Conservation (phyloP, 2,888 invertebrate species). For the Atrina japonica region DNA sequence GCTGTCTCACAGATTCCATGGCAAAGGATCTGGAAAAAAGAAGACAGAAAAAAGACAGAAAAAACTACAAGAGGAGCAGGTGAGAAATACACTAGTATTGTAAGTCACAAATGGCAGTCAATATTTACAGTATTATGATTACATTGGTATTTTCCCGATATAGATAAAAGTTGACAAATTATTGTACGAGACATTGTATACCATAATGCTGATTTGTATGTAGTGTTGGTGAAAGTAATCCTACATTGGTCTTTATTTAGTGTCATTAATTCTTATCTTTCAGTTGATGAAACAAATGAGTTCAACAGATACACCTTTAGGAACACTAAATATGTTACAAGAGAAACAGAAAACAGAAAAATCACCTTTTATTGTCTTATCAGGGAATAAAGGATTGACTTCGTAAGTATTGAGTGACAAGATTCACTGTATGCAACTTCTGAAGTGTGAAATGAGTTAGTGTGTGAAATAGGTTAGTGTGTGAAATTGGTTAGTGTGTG, state of each 20-base stretch:
- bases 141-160: too few species aligned
- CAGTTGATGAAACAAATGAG: constrained; percentile 98
- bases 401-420: constrained; percentile 59
- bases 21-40: constrained; percentile 99
- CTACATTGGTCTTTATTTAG: too few species aligned
- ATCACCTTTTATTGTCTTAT: constrained; percentile 94
- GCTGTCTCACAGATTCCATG: constrained; percentile 99
- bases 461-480: background rate
- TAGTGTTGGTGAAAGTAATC: too few species aligned
- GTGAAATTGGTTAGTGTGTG: background rate
- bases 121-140: too few species aligned
- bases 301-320: constrained; percentile 97
- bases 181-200: too few species aligned
- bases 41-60: constrained; percentile 97
- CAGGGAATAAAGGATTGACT: constrained; percentile 84
- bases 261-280: constrained; percentile 27
- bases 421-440: background rate
- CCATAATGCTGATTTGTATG: too few species aligned
- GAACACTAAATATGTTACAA: constrained; percentile 95
- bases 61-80: constrained; percentile 95
- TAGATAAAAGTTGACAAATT: too few species aligned
- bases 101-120: too few species aligned
- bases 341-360: constrained; percentile 97
- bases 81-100: too few species aligned
- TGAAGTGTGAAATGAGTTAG: too few species aligned